Evolutionary conservation across 1,140 invertebrate species (phyloP).

Genomic region (Oedothorax gibbosus): DNA sequence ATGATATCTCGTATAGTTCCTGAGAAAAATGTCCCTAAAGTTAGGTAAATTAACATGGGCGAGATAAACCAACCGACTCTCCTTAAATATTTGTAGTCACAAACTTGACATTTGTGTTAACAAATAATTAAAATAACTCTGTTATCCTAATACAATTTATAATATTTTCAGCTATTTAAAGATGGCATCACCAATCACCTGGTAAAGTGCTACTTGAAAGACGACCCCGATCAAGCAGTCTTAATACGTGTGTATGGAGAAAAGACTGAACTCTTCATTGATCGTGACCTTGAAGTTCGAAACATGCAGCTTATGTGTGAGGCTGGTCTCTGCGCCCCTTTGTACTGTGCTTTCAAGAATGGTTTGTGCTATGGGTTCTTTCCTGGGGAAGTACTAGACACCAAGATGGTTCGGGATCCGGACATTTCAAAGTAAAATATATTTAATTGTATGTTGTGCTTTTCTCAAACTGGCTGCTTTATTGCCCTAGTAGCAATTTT

Average conservation of each 20-base stretch:
- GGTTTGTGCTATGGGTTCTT: conserved; percentile 94
- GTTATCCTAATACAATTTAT: background rate
- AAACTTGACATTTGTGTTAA: too few relatives aligned
- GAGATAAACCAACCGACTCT: too few relatives aligned
- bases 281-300: conserved; percentile 83
- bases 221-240: conserved; percentile 78
- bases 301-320: conserved; percentile 80
- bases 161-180: conserved; percentile 77
- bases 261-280: conserved; percentile 93
- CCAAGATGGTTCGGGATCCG: conserved; percentile 77
- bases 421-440: conserved; percentile 70
- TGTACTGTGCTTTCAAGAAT: conserved; percentile 94
- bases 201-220: conserved; percentile 78
- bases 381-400: conserved; percentile 82
- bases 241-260: conserved; percentile 92
- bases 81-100: too few relatives aligned
- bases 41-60: too few relatives aligned
- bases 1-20: too few relatives aligned
- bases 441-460: too few relatives aligned
- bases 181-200: conserved; percentile 96
- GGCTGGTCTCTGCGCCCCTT: conserved; percentile 81
- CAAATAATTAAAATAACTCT: too few relatives aligned
- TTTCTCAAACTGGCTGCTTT: too few relatives aligned
- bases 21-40: too few relatives aligned
- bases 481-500: too few relatives aligned